A percentile compares a stretch with the other conserved stretches of the same genome.
Conservation (phyloP, 2,113 vertebrate species). For the Eudyptes chrysolophus region DNA sequence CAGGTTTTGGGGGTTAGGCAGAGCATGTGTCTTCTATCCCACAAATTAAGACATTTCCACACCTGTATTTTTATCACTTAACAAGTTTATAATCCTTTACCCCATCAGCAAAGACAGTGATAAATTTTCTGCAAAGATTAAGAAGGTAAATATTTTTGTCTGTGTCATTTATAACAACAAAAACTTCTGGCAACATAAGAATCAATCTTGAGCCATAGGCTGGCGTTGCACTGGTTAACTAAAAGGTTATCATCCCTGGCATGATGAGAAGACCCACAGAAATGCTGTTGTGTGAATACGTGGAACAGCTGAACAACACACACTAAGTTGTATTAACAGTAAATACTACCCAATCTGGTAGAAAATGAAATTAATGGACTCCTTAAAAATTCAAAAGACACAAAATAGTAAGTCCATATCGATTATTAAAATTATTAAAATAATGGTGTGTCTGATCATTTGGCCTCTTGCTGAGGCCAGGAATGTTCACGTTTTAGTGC, state of each 20-base stretch:
- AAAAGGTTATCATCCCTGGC: background rate
- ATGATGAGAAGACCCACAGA: background rate
- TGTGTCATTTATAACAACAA: background rate
- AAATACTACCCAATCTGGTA: background rate
- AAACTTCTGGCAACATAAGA: background rate
- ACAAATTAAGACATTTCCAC: background rate
- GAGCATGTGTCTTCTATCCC: background rate
- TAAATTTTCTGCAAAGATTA: background rate
- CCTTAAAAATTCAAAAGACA: background rate
- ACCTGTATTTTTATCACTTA: background rate
- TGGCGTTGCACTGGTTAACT: background rate
- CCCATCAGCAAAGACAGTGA: background rate
- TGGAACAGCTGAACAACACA: background rate
- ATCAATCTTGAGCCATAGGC: background rate
- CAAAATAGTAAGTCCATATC: background rate
- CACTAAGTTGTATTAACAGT: background rate
- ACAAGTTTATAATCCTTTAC: background rate
- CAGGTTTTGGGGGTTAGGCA: background rate
- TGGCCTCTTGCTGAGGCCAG: background rate
- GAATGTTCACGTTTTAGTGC: background rate
- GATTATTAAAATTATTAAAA: background rate
- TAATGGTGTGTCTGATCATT: background rate
- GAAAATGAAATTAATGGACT: background rate
- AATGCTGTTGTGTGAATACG: rapidly evolving
- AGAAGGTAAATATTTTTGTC: background rate